Evolutionary conservation across 30 jellyfish, hydroid and myxozoan genomes (phyloP), one percentile per base, ranked within the genome.

Genomic region (Aurelia sp.): DNA sequence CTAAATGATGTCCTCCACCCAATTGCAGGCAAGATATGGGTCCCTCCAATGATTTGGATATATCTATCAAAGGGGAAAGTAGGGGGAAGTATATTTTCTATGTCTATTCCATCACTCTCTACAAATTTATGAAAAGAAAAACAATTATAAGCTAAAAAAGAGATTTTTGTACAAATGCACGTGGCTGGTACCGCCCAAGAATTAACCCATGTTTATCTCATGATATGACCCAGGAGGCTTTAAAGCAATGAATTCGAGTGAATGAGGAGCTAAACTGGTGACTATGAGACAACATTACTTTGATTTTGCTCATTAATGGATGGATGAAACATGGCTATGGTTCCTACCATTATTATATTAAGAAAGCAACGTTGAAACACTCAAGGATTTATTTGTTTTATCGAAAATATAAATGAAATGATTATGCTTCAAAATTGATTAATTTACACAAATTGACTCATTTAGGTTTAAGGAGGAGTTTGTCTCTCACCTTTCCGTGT

Each of bases 181-280:
- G 69, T 59, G 69, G 33, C 16, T 59, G 11, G 69, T 21, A n/a
- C 69, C 69, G 69, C 69, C 69, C 33, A 18, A 21, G 69, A 59
- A 21, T 59, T 59, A 18, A 18, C 3, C 33, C 13, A 18, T 59
- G 30, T 59, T 59, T 59, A 21, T 59, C 24, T 13, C 24, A 59
- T 59, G 69, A 21, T 18, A 59, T 18, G 69, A 59, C 24, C 69
- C 69, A 59, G 69, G 69, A 59, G 69, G 69, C 69, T 59, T n/a
- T 59, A 59, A 59, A 59, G 33, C 69, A 21, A 18, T 59, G 69
- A 59, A 59, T 59, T 7, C 33, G 33, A 59, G 69, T 59, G 33
- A 59, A 59, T 18, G 69, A 59, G 69, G 33, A 59, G 69, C 24
- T 44, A 44, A 44, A 44, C 15, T 44, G 55, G 55, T 44, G 55